These are phyloP conservation scores for Phasianus colchicus DNA, from an alignment of 2,113 vertebrate genomes.

Conservation along the genomic window DNA sequence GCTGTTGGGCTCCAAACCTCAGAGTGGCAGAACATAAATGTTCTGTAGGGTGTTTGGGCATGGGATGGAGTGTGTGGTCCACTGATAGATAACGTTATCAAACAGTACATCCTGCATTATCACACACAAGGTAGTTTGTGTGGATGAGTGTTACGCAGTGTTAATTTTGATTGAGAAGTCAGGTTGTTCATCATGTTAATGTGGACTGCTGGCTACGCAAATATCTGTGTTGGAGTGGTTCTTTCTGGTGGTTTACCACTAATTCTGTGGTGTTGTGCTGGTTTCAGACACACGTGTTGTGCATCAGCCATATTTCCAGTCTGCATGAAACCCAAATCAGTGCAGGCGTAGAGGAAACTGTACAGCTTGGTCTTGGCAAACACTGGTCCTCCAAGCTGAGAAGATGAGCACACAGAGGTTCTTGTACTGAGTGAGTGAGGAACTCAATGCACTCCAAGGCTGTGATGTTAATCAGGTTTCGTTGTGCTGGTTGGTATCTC, in stretches of 20 bases:
- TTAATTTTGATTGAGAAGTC: no score
- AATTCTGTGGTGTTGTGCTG: neutral
- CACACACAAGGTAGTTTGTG: neutral
- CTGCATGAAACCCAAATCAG: fast-evolving
- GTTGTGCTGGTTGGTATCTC: neutral
- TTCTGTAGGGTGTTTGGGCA: neutral
- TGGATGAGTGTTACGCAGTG: no score
- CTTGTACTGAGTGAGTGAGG: neutral
- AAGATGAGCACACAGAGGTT: neutral
- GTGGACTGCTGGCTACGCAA: neutral
- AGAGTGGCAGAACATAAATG: neutral
- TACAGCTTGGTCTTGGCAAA: neutral
- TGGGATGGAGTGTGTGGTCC: neutral
- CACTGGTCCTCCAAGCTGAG: neutral
- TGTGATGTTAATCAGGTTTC: neutral
- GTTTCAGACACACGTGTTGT: neutral
- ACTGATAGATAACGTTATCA: neutral
- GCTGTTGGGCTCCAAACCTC: neutral
- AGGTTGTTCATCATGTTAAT: no score
- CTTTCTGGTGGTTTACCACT: neutral
- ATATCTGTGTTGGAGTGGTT: neutral
- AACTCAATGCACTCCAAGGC: fast-evolving
- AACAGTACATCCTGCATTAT: neutral
- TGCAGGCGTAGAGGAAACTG: neutral
- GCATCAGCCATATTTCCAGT: neutral